A percentile compares a stretch with the other conserved stretches of the same genome.
Evolutionary conservation across 2,113 vertebrate species (phyloP).

Genomic region (Marmota monax): DNA sequence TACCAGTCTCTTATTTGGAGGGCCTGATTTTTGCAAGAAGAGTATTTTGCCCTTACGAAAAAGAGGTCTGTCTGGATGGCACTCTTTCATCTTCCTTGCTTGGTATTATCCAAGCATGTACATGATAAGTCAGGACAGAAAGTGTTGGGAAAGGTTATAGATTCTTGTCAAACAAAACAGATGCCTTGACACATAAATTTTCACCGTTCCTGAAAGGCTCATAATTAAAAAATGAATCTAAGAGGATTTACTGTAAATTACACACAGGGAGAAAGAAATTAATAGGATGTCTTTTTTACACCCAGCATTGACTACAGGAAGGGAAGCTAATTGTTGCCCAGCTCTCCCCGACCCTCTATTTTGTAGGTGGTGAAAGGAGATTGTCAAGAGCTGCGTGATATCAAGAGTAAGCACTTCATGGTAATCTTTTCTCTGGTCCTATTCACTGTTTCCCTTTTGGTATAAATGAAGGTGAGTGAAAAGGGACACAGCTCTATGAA

Average conservation of each 20-base stretch:
- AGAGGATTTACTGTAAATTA: constrained; percentile 84
- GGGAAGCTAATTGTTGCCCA: constrained; percentile 59
- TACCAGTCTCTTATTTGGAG: not conserved
- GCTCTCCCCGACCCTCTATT: constrained; percentile 15
- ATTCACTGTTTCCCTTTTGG: not conserved
- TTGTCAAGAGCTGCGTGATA: not conserved
- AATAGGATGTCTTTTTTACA: constrained; percentile 69
- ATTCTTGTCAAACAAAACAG: constrained; percentile 83
- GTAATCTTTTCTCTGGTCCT: not conserved
- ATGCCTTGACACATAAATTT: constrained; percentile 83
- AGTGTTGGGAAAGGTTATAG: constrained; percentile 74
- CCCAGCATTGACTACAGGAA: constrained; percentile 60
- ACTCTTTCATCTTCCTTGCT: constrained; percentile 40
- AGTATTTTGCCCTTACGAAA: not conserved
- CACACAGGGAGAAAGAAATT: constrained; percentile 74
- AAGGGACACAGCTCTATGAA: not conserved
- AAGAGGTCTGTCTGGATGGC: not conserved
- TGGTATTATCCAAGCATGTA: constrained; percentile 22
- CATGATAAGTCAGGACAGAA: constrained; percentile 75
- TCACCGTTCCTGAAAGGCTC: constrained; percentile 78
- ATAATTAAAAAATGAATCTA: constrained; percentile 87
- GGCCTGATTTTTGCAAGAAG: not conserved
- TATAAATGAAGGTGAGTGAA: constrained; percentile 37
- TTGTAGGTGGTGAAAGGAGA: constrained; percentile 12
- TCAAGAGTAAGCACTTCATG: not conserved